Conservation (phyloP, 2,113 vertebrate genomes). For the Meles meles region DNA sequence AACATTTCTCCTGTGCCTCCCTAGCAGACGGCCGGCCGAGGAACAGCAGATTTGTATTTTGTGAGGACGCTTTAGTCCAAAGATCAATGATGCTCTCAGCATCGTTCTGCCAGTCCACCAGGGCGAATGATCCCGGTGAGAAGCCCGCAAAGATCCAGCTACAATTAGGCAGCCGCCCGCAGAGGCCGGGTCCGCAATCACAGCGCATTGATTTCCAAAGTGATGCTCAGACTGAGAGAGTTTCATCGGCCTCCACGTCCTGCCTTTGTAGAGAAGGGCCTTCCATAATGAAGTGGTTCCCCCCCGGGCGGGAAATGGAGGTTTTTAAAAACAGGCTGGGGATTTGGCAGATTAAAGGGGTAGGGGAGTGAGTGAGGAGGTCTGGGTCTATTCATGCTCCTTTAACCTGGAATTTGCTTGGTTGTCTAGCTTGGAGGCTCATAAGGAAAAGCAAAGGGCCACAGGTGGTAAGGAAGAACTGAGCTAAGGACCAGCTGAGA, state of each 20-base stretch:
- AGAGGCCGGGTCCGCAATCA: conserved; percentile 52
- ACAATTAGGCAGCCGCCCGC: conserved; percentile 6
- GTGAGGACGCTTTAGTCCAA: conserved; percentile 65
- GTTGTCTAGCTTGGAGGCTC: background rate
- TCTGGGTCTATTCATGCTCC: background rate
- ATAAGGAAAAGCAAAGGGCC: background rate
- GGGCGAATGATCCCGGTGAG: background rate
- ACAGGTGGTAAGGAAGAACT: background rate
- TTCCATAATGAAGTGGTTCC: background rate
- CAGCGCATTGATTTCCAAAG: conserved; percentile 47
- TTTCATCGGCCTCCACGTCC: background rate
- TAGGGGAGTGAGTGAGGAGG: rapidly evolving
- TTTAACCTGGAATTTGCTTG: background rate
- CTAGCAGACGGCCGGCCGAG: conserved; percentile 64
- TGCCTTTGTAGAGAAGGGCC: background rate
- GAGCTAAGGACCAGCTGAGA: background rate
- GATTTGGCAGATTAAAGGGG: background rate
- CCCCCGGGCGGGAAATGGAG: background rate
- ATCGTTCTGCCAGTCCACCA: background rate
- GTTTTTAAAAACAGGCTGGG: background rate
- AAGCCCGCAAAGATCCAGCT: background rate
- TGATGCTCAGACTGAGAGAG: background rate
- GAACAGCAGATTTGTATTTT: conserved; percentile 74
- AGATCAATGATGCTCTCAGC: conserved; percentile 64
- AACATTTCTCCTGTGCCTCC: conserved; percentile 36